Percentiles rank a stretch among this genome's conserved stretches.
These are phyloP conservation scores for Mionectes olivaceus DNA, from an alignment of 2,797 vertebrate species.

Conservation along the genomic window DNA sequence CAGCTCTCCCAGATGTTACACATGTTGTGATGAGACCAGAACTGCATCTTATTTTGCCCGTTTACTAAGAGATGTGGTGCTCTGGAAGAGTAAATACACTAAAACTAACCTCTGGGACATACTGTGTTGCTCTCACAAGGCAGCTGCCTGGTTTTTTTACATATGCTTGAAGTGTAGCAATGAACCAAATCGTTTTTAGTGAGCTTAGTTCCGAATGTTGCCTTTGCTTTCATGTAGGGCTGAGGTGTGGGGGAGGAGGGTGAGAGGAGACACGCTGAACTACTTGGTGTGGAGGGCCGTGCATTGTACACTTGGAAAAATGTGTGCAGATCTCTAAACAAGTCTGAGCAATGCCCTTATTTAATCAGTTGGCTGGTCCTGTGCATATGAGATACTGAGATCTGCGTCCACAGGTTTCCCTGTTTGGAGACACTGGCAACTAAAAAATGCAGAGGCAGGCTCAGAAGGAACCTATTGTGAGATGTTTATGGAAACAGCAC, in stretches of 20 bases:
- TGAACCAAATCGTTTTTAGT: background rate
- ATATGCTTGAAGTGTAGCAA: background rate
- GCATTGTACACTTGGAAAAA: background rate
- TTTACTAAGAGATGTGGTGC: constrained; percentile 22
- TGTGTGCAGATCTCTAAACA: background rate
- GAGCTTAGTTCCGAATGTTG: background rate
- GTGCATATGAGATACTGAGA: fast-evolving
- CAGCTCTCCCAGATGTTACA: constrained; percentile 86
- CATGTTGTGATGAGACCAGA: constrained; percentile 83
- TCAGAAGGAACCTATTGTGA: background rate
- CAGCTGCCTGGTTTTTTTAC: background rate
- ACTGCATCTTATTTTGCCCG: constrained; percentile 45
- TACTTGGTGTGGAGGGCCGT: background rate
- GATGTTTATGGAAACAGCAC: background rate
- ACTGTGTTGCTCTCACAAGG: background rate
- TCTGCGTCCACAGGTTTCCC: background rate
- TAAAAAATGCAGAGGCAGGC: background rate
- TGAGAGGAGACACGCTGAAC: background rate
- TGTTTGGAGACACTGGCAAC: fast-evolving
- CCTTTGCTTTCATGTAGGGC: background rate
- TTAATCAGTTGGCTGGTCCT: background rate
- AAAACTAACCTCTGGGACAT: background rate
- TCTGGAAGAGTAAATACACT: background rate
- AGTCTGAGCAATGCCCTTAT: background rate
- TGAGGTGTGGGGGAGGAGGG: background rate